Percentiles rank a stretch among this genome's conserved stretches.
Evolutionary conservation across 53 echinoderm and acorn worm genomes (phyloP).

Genomic region (Crossaster papposus): DNA sequence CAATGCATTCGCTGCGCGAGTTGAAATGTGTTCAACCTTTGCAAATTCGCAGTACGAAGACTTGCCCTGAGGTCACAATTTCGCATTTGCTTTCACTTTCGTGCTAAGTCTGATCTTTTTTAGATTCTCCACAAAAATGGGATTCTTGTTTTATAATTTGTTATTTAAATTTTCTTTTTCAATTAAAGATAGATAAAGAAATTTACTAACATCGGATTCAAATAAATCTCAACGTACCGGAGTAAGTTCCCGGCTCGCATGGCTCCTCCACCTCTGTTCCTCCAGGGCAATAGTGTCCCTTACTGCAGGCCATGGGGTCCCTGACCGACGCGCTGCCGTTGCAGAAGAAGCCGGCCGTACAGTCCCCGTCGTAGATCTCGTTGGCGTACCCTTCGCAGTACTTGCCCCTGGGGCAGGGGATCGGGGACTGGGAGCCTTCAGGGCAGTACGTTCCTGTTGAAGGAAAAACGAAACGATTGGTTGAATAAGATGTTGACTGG

Average conservation of each 20-base stretch:
- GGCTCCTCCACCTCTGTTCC: conserved; percentile 94
- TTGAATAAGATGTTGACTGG: too few species aligned
- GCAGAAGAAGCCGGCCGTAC: conserved; percentile 89
- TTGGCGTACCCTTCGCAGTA: conserved; percentile 85
- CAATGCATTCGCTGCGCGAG: too few species aligned
- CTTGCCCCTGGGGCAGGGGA: conserved; percentile 77
- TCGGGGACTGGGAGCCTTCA: conserved; percentile 76
- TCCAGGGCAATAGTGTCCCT: conserved; percentile 91
- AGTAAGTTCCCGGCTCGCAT: conserved; percentile 91
- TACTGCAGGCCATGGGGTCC: conserved; percentile 80
- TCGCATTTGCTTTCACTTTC: too few species aligned
- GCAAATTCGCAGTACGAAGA: too few species aligned
- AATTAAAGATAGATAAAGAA: neutral
- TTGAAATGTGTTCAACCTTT: too few species aligned
- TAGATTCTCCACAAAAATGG: too few species aligned
- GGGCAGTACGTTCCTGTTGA: conserved; percentile 89
- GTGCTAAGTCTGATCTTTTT: too few species aligned
- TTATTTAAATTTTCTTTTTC: too few species aligned
- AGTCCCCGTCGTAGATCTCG: conserved; percentile 77
- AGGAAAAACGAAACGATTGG: neutral
- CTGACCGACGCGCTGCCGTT: conserved; percentile 86
- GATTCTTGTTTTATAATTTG: too few species aligned
- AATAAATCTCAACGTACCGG: conserved; percentile 61
- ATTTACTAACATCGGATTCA: neutral
- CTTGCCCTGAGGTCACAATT: too few species aligned